A percentile compares a stretch with the other conserved stretches of the same genome.
phyloP scores from a whole-genome alignment of 2,888 invertebrate genomes.

The Heliconius charithonia region DNA sequence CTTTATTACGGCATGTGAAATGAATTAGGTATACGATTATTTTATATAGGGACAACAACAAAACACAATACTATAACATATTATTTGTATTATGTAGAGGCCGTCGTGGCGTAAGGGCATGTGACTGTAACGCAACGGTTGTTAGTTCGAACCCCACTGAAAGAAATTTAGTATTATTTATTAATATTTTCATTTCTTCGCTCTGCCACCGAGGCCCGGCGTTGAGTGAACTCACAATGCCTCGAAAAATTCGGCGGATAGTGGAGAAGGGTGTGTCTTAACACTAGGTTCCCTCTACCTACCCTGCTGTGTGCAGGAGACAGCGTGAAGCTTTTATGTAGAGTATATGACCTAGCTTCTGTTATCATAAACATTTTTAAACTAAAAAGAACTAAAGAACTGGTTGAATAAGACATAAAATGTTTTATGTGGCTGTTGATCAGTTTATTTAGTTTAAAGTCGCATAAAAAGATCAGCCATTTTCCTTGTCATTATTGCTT shows the following conservation, averaged over 20 bases:
- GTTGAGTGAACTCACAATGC: no score
- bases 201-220: no score
- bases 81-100: background rate
- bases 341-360: background rate
- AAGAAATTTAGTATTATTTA: no score
- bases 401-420: constrained; percentile 38
- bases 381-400: constrained; percentile 32
- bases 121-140: no score
- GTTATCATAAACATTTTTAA: constrained; percentile 20
- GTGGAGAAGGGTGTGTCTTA: no score
- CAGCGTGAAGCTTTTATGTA: no score
- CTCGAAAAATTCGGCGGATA: no score
- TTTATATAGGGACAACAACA: constrained; percentile 41
- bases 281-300: no score
- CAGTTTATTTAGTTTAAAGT: constrained; percentile 41
- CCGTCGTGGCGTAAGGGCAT: no score
- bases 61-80: constrained; percentile 14
- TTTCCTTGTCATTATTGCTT: constrained; percentile 36
- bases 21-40: constrained; percentile 48
- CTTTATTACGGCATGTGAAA: constrained; percentile 51
- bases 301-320: no score
- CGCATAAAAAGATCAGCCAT: constrained; percentile 37
- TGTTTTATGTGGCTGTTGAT: constrained; percentile 42
- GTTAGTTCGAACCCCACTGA: no score
- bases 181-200: no score